Conservation (phyloP, 2,797 vertebrate genomes). For the Tympanoctomys barrerae region DNA sequence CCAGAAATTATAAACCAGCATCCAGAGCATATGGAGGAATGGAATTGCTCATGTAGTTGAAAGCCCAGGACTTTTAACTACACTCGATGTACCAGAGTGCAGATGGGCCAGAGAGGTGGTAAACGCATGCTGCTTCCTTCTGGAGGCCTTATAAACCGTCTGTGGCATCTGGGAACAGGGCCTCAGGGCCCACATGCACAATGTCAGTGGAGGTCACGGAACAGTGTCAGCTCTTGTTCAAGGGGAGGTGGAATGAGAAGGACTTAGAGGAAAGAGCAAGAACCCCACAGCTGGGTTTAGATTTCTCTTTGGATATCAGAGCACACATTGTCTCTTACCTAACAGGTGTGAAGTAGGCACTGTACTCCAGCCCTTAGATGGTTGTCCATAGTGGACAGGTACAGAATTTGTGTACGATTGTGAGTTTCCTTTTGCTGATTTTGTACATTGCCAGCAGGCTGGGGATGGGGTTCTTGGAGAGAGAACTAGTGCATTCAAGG, state of each 20-base stretch:
- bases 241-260: background rate
- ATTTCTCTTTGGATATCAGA: background rate
- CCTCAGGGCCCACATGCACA: background rate
- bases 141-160: background rate
- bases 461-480: background rate
- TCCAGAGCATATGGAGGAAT: fast-evolving
- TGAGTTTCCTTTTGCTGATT: background rate
- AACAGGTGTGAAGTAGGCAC: background rate
- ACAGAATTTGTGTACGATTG: background rate
- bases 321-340: background rate
- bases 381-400: background rate
- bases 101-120: background rate
- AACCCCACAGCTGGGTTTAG: background rate
- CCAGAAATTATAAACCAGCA: background rate
- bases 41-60: background rate
- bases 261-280: background rate
- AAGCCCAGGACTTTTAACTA: background rate
- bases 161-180: background rate
- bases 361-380: too few species aligned
- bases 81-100: background rate
- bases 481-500: background rate
- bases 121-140: background rate
- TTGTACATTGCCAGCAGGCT: background rate
- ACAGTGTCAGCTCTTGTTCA: background rate
- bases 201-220: background rate